phyloP scores from a whole-genome alignment of 2,888 invertebrate species.

The Tachina fera region DNA sequence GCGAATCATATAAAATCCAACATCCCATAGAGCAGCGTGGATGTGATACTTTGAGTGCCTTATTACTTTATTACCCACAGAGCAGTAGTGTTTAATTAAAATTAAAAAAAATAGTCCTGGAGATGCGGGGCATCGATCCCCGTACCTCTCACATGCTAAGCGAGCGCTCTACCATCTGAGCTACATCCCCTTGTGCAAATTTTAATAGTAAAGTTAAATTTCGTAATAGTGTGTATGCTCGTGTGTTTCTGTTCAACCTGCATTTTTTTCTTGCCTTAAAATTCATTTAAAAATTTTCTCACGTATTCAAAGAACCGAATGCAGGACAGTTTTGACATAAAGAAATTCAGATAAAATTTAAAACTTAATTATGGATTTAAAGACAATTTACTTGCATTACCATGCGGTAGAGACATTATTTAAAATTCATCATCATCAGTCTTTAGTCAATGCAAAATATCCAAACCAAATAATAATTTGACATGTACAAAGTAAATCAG shows the following conservation, averaged over 20 bases:
- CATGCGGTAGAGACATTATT: neutral
- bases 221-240: too few species aligned
- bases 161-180: conserved; percentile 82
- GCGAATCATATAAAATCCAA: too few species aligned
- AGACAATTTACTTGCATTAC: neutral
- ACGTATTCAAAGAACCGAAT: neutral
- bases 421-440: neutral
- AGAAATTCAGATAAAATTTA: neutral
- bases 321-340: too few species aligned
- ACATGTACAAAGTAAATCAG: neutral
- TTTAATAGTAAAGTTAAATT: too few species aligned
- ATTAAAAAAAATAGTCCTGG: too few species aligned
- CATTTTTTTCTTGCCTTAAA: neutral
- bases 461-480: neutral
- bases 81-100: too few species aligned
- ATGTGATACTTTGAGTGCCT: too few species aligned
- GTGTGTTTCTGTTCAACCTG: too few species aligned
- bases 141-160: conserved; percentile 83
- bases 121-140: conserved; percentile 80
- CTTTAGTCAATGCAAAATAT: neutral
- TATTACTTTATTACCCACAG: too few species aligned
- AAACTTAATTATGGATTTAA: neutral
- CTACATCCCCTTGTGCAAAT: conserved; percentile 64
- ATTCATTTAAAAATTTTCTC: neutral
- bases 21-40: too few species aligned